A percentile compares a stretch with the other conserved stretches of the same genome.
Conservation (phyloP, 1,140 invertebrate species). For the Eriocheir sinensis region DNA sequence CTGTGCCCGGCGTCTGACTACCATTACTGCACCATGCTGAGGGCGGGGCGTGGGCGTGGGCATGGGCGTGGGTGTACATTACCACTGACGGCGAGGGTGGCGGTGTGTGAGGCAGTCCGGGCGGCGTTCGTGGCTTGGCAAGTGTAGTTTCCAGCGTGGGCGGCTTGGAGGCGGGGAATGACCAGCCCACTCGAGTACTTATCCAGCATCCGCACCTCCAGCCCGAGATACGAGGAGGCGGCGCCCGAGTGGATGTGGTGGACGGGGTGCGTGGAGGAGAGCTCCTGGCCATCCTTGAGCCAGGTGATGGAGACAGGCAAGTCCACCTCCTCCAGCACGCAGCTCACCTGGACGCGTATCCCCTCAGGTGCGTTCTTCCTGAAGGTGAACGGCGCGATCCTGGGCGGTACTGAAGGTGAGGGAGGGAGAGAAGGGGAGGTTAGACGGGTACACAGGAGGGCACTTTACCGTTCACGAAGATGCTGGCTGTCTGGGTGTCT, state of each 20-base stretch:
- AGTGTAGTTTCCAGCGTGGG: conserved; percentile 85
- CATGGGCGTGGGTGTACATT: conserved; percentile 75
- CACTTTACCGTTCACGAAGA: conserved; percentile 81
- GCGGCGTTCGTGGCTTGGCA: conserved; percentile 84
- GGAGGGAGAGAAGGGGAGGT: neutral
- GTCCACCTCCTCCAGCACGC: conserved; percentile 90
- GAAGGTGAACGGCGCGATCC: conserved; percentile 83
- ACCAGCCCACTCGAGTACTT: conserved; percentile 86
- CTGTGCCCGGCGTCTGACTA: conserved; percentile 44
- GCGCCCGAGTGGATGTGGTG: neutral
- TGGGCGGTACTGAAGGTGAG: conserved; percentile 82
- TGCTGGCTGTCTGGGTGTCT: conserved; percentile 85
- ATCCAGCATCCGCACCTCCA: conserved; percentile 85
- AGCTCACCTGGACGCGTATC: conserved; percentile 81
- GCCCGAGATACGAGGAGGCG: conserved; percentile 79
- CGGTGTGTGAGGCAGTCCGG: conserved; percentile 82
- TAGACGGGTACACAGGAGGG: conserved; percentile 31
- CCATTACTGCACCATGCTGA: conserved; percentile 72
- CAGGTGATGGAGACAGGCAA: conserved; percentile 89
- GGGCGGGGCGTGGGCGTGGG: conserved; percentile 45
- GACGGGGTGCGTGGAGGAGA: neutral
- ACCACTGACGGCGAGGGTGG: conserved; percentile 84
- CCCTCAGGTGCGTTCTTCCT: conserved; percentile 80
- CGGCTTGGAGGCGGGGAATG: conserved; percentile 86
- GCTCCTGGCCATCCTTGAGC: conserved; percentile 87